Conservation (phyloP, 1,140 invertebrate species). For the Brachionus asplanchnoidis region DNA sequence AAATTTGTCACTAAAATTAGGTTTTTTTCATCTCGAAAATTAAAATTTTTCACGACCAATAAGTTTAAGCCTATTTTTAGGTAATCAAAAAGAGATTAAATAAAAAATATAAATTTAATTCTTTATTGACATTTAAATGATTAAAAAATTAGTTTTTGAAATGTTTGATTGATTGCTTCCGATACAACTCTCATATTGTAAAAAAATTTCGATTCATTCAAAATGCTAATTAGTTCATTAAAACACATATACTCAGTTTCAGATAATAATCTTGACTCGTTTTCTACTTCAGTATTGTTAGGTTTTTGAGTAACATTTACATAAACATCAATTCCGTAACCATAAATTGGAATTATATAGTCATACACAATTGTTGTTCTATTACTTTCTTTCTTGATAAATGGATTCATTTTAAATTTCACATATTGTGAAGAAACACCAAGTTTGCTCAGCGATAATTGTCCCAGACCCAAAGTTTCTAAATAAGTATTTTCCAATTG, state of each 20-base stretch:
- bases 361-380: not conserved
- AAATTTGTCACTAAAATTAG: no score
- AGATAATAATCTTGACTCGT: not conserved
- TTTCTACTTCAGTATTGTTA: not conserved
- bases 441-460: not conserved
- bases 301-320: not conserved
- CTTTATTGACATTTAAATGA: not conserved
- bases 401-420: not conserved
- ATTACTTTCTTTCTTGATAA: not conserved
- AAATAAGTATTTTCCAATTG: not conserved
- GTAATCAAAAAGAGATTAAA: no score
- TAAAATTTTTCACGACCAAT: no score
- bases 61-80: no score
- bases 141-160: not conserved
- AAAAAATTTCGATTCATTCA: constrained; percentile 17
- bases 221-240: not conserved
- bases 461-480: not conserved
- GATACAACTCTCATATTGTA: not conserved
- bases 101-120: not conserved
- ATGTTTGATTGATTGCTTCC: not conserved
- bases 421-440: not conserved
- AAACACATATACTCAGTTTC: not conserved
- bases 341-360: not conserved
- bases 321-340: not conserved
- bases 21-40: no score